Evolutionary conservation across 2,113 vertebrate species (phyloP).

Genomic region (Oncorhynchus clarkii): DNA sequence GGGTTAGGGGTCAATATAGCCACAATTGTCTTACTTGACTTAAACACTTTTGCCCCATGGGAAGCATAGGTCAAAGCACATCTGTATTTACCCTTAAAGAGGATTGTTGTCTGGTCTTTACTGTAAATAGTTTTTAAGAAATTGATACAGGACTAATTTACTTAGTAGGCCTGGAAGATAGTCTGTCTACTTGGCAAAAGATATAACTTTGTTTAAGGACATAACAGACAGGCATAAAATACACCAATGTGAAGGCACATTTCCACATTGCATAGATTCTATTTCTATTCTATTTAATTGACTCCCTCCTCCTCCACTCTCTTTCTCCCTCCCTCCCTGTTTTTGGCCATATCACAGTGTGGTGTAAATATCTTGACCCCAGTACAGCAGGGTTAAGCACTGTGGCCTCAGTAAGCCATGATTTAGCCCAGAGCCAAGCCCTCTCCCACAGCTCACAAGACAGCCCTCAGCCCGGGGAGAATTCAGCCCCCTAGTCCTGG

Average conservation of each 20-base stretch:
- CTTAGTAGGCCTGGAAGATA: not conserved
- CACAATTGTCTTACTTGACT: not conserved
- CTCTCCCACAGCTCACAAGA: slow-evolving; percentile 2
- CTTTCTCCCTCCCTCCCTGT: slow-evolving; percentile 23
- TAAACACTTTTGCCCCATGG: too few relatives aligned
- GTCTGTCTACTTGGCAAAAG: not conserved
- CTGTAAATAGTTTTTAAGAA: not conserved
- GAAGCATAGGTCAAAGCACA: too few relatives aligned
- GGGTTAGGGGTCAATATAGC: not conserved
- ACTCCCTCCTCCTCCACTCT: slow-evolving; percentile 32
- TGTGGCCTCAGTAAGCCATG: slow-evolving; percentile 54
- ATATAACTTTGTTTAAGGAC: not conserved
- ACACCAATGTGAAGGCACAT: not conserved
- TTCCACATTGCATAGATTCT: not conserved
- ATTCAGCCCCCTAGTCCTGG: not conserved
- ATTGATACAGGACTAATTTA: not conserved
- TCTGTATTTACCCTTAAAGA: too few relatives aligned
- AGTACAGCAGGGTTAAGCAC: slow-evolving; percentile 59
- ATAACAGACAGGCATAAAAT: not conserved
- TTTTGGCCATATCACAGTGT: slow-evolving; percentile 52
- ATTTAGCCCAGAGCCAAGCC: not conserved
- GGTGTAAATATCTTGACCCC: slow-evolving; percentile 63
- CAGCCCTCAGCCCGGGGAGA: not conserved
- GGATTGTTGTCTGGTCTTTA: not conserved
- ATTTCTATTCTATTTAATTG: slow-evolving; percentile 43